Base-by-base conservation (phyloP, 2,113 vertebrate species). In the Melanerpes formicivorus region DNA sequence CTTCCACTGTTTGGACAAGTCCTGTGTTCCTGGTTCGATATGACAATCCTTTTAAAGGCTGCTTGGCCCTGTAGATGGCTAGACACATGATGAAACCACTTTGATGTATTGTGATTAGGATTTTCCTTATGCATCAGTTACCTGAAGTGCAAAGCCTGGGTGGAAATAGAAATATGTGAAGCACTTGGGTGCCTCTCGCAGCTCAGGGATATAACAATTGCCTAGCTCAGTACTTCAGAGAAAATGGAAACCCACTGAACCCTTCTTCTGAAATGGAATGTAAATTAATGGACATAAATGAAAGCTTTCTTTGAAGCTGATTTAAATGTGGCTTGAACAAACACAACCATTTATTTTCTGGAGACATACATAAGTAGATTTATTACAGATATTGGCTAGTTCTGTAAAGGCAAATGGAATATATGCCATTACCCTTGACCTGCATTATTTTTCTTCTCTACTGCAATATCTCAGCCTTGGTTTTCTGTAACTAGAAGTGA, bases 271-370 rank as follows among this genome's bases (percentile, higher is more conserved):
- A 93, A 93, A 74, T 16, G 14, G 60, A 77, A 74, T 34, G 52
- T 82, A 56, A 80, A 83, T 85, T 85, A 88, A 83, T 30, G 10
- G 54, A 60, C 42, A 48, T 19, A 85, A 93, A 75, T 56, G 19
- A 80, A 88, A 70, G 32, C 1, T 63, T 82, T 76, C 66, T 88
- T 89, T 69, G 8, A 93, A 85, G 32, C 16, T 80, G 82, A 90
- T 77, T 87, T 64, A 91, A 87, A 80, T 54, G 8, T 23, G 30
- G 18, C 55, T 93, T 87, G 46, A 66, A 56, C 32, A 93, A 90
- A 87, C 30, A 55, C 7, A 87, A 37, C 18, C 21, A 64, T 74
- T 93, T 88, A 60, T 93, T 93, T 95, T 87, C 74, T 88, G 37
- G 14, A 81, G 44, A 72, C 37, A 40, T 34, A 32, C 4, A 4